phyloP scores from a whole-genome alignment of 2,888 invertebrate genomes.

The Scaptomyza tumidula region DNA sequence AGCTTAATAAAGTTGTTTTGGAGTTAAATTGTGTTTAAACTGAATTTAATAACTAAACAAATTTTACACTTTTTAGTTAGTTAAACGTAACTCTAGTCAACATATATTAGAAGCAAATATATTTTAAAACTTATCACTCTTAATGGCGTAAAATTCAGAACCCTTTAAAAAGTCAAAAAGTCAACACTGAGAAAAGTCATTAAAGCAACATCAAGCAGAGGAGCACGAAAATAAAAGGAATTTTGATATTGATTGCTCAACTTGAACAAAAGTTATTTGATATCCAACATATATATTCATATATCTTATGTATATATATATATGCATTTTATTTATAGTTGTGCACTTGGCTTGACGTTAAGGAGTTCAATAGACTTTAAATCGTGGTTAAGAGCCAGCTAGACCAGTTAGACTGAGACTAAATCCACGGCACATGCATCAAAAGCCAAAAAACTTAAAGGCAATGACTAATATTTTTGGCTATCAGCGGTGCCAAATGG shows the following conservation, averaged over 20 bases:
- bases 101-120: too few species aligned
- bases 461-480: constrained; percentile 77
- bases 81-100: too few species aligned
- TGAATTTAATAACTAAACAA: too few species aligned
- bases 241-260: background rate
- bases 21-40: too few species aligned
- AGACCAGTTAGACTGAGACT: background rate
- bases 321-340: background rate
- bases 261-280: background rate
- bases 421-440: constrained; percentile 53
- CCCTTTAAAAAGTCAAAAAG: background rate
- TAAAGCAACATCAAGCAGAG: background rate
- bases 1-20: too few species aligned
- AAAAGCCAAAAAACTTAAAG: constrained; percentile 72
- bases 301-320: background rate
- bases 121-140: too few species aligned
- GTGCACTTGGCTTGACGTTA: background rate
- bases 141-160: too few species aligned
- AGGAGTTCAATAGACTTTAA: constrained; percentile 43
- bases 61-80: too few species aligned
- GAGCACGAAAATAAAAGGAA: background rate
- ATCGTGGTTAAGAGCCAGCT: background rate
- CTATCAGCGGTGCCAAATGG: constrained; percentile 73
- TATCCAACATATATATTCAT: background rate
- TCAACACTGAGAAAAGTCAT: background rate